Evolutionary conservation across 2,113 vertebrate species (phyloP), one percentile per base, ranked within the genome.

Genomic region (Larimichthys polyactis): DNA sequence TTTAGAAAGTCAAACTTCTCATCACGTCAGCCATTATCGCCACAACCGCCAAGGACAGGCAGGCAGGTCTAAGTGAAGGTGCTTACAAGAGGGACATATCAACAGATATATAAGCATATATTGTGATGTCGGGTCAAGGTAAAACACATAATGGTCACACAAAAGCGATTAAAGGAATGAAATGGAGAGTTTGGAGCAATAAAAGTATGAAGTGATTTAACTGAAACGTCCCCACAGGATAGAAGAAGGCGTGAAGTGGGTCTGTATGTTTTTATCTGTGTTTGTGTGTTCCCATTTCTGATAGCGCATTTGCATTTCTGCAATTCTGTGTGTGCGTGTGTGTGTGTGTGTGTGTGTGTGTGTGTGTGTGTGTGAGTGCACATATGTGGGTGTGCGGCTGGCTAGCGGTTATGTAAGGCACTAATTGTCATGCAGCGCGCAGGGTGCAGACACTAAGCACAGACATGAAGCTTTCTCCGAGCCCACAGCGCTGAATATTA

Each of bases 401-500:
- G 81, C 80, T 78, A 69, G 70, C 29, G 69, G 71, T 93, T 93
- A 92, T 84, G 83, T 92, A 93, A 94, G 81, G 70, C 52, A 54
- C 81, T 92, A 92, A 92, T 94, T 92, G 83, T 91, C 82, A 93
- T 94, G 90, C 89, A 87, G 82, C 27, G 87, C 5, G 66, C 84
- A 79, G 83, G 69, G 79, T 79, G 79, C 87, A 90, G 86, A 84
- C 87, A 70, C 75, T 69, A 62, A 87, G 84, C 87, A 85, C 85
- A 87, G 90, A 89, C 87, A 81, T 84, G 89, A 83, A 80, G 83
- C 85, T 63, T 83, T 78, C 78, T 75, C 71, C 57, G 10, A 87
- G 85, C 85, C 86, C 83, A 68, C 71, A 91, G 85, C 48, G 1
- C 83, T 86, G 87, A 89, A 92, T 90, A 88, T 83, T 84, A 79